phyloP scores from a whole-genome alignment of 2,113 vertebrate genomes.

The Eira barbara region DNA sequence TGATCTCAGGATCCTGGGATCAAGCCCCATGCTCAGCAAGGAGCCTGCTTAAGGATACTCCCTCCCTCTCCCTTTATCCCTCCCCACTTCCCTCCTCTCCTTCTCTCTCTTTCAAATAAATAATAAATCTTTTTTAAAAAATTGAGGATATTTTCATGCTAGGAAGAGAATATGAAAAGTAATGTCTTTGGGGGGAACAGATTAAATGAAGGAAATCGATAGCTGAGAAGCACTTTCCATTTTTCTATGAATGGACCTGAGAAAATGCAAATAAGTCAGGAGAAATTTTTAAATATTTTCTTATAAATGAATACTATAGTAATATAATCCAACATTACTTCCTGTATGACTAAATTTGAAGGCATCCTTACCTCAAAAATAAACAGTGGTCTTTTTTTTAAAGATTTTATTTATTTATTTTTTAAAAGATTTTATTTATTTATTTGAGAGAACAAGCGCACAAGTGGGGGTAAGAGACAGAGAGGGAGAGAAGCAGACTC shows the following conservation, averaged over 20 bases:
- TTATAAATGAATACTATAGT: neutral
- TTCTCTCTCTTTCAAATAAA: neutral
- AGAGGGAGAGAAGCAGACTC: neutral
- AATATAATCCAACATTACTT: neutral
- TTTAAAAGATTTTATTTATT: neutral
- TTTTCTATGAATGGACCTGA: neutral
- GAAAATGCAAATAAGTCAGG: neutral
- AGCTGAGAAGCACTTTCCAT: neutral
- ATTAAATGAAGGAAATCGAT: neutral
- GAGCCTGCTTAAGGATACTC: neutral
- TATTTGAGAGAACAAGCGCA: neutral
- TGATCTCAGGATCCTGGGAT: neutral
- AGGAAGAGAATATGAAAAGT: neutral
- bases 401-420: neutral
- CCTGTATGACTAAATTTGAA: constrained; percentile 14
- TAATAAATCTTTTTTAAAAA: neutral
- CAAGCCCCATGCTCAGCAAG: neutral
- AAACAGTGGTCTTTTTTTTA: neutral
- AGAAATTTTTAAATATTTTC: constrained; percentile 25
- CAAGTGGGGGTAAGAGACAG: neutral
- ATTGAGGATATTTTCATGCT: neutral
- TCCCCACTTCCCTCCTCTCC: neutral
- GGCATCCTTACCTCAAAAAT: neutral
- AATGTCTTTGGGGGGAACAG: neutral
- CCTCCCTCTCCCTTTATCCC: neutral